phyloP scores from a whole-genome alignment of 2,888 invertebrate genomes.

The Troides oblongomaculatus region DNA sequence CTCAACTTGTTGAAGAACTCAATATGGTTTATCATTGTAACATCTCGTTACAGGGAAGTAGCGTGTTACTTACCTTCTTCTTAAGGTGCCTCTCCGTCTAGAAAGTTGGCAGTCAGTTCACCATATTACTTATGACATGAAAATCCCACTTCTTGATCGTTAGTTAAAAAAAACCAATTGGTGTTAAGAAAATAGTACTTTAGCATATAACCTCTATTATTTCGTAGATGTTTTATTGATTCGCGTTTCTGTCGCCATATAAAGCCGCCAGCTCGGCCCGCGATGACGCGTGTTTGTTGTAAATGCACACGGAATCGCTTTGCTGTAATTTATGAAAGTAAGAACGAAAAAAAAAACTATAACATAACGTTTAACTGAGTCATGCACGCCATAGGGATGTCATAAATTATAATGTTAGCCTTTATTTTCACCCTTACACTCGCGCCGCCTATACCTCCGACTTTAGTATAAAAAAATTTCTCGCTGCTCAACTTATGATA shows the following conservation, averaged over 20 bases:
- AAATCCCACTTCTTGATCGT: too few species aligned
- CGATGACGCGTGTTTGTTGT: constrained; percentile 45
- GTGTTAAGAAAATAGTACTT: not conserved
- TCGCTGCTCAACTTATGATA: not conserved
- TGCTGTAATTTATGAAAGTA: constrained; percentile 54
- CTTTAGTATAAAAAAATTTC: not conserved
- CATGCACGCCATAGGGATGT: constrained; percentile 27
- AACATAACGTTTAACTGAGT: constrained; percentile 22
- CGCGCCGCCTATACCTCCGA: not conserved
- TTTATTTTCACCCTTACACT: constrained; percentile 7
- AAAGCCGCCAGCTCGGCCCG: constrained; percentile 49
- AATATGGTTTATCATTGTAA: too few species aligned
- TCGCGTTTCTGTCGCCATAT: not conserved
- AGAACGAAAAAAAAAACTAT: constrained; percentile 42
- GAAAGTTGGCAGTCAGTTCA: too few species aligned
- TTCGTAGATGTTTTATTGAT: constrained; percentile 16
- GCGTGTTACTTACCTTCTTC: too few species aligned
- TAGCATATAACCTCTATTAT: not conserved
- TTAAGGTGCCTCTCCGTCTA: too few species aligned
- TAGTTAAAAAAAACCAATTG: not conserved
- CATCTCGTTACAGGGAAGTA: too few species aligned
- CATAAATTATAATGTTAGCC: constrained; percentile 18
- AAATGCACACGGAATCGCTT: constrained; percentile 66
- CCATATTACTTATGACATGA: too few species aligned
- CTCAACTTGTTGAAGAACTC: too few species aligned